Evolutionary conservation across 1,140 invertebrate genomes (phyloP), one percentile per base, ranked within the genome.

Genomic region (Dryas iulia): DNA sequence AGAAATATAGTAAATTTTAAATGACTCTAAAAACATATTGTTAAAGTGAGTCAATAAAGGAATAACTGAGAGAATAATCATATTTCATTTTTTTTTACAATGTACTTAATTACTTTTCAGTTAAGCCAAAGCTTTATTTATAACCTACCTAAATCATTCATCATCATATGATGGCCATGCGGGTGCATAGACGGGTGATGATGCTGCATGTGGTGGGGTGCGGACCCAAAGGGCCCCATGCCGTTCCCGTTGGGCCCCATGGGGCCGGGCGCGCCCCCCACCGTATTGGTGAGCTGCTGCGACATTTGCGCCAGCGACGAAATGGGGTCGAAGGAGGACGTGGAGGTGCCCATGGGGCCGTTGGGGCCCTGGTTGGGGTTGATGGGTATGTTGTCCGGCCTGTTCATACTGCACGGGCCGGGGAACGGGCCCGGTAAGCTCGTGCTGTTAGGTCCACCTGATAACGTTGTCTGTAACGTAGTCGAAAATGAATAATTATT

Each of bases 221-320:
- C 84, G 4, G 83, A 81, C 7, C 91, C 92, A 76, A 93, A 93
- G 47, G 90, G 93, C 78, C 94, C 94, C 93, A 94, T 94, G 12
- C 92, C 92, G 52, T 92, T 88, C 11, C 92, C 91, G 79, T 93
- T 84, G 57, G 84, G 82, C 59, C 86, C 93, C 90, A 93, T 92
- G 4, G 92, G 91, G 3, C 88, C 90, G 3, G 93, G 88, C 59
- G 94, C 93, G 1, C 91, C 85, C 8, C 86, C 92, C 24, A 91
- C 92, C 4, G 94, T 95, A 77, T 95, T 97, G 2, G 97, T 97
- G 23, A 98, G 85, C 80, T 98, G 97, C 79, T 98, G 97, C 59
- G 96, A 97, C 97, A 98, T 98, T 86, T 98, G 97, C 23, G 97
- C 97, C 77, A 98, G 93, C 3, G 97, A 98, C 12, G 97, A 97